Evolutionary conservation across 2,888 invertebrate genomes (phyloP), one percentile per base, ranked within the genome.

Genomic region (Philopedon plagiatum): DNA sequence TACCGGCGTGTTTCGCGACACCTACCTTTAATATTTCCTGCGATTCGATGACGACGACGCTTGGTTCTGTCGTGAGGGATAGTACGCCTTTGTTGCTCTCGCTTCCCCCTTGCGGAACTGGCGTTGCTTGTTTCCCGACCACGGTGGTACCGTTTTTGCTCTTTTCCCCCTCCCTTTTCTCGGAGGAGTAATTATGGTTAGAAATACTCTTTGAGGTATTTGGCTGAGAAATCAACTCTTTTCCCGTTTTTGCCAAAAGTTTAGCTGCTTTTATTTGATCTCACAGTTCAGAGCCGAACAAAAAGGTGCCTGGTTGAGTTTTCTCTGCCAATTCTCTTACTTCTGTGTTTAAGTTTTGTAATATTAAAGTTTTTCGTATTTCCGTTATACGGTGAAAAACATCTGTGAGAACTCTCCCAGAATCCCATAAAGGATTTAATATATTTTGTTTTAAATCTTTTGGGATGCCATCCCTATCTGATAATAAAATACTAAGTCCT

Each of bases 351-450:
- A 18, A 18, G 8, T 13, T 19, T 15, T 44, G 44, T 18, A 44
- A 18, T 18, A 44, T 44, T 18, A 8, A 13, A 1, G 44, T 44
- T 13, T 19, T 13, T 15, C 44, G 11, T 4, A 44, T 44, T 15
- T 15, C 18, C 8, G 44, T 18, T 18, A 44, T 15, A 18, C 19
- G 13, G 13, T 13, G 19, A 15, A 44, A 44, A 8, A 44, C 13
- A 15, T 19, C 19, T 8, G 44, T 19, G 13, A 18, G 44, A 13
- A 44, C 13, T 18, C 44, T 13, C 7, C 44, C 44, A 13, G 44
- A 44, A 15, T 44, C 44, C 44, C 44, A 44, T 44, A 44, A 44
- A 18, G 44, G 44, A 15, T 19, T 15, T 44, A 44, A 44, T 8
- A 44, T 18, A 2, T 15, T 44, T 18, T 15, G 13, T 15, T 44